Conservation (phyloP, 1,140 invertebrate genomes). For the Bombus turneri region DNA sequence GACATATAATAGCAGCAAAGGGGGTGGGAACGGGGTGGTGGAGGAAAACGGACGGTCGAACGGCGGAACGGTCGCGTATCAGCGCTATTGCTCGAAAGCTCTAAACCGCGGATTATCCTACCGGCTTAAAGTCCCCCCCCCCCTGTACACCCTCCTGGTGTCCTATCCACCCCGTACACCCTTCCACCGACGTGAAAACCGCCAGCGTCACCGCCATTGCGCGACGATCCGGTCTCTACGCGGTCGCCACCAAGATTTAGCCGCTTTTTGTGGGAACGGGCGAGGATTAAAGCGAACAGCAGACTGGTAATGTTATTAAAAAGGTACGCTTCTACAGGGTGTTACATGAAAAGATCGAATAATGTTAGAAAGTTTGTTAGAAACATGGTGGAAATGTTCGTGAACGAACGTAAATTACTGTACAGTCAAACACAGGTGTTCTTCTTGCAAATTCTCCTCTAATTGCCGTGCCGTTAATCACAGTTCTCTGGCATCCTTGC, state of each 20-base stretch:
- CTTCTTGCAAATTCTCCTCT: too few species aligned
- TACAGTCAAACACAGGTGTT: too few species aligned
- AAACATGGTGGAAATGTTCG: background rate
- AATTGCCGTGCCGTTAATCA: too few species aligned
- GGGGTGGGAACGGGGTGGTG: background rate
- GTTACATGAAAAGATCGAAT: background rate
- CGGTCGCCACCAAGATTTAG: slow-evolving; percentile 21
- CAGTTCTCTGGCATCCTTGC: too few species aligned
- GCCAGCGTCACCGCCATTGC: slow-evolving; percentile 17
- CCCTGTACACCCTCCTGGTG: background rate
- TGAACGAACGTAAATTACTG: background rate
- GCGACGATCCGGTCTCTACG: slow-evolving; percentile 20
- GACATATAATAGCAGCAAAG: background rate
- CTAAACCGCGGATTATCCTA: slow-evolving; percentile 73
- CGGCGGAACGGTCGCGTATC: slow-evolving; percentile 44
- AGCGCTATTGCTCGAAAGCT: slow-evolving; percentile 66
- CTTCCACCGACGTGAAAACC: background rate
- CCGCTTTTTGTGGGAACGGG: slow-evolving; percentile 28
- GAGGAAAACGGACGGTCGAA: background rate
- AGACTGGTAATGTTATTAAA: slow-evolving; percentile 78
- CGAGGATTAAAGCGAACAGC: slow-evolving; percentile 62
- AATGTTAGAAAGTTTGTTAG: too few species aligned
- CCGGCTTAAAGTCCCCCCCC: slow-evolving; percentile 60
- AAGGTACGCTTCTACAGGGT: background rate
- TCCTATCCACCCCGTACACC: background rate